Evolutionary conservation across 1,140 invertebrate species (phyloP).

Genomic region (Megathymus violae): DNA sequence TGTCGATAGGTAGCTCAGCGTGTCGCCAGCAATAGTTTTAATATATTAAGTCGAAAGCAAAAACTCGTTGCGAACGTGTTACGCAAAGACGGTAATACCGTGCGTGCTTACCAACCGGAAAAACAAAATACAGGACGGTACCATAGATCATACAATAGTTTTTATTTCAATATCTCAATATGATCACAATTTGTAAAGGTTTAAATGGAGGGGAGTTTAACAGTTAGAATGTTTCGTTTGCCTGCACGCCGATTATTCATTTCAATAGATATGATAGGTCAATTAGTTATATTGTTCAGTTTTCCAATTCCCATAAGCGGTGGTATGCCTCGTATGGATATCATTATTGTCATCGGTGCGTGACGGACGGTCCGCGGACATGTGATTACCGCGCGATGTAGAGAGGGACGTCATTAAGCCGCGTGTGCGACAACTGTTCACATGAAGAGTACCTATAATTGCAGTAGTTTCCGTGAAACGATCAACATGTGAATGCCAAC

Average conservation of each 20-base stretch:
- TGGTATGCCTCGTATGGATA: conserved; percentile 32
- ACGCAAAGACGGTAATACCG: too few species aligned
- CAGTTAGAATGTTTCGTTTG: too few species aligned
- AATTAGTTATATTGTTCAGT: conserved; percentile 36
- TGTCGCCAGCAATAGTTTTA: too few species aligned
- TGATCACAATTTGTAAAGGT: too few species aligned
- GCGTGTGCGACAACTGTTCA: conserved; percentile 61
- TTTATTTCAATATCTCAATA: too few species aligned
- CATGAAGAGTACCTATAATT: conserved; percentile 58
- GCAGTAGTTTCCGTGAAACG: conserved; percentile 60
- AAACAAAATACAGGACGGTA: too few species aligned
- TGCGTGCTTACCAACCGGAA: too few species aligned
- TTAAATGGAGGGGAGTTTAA: too few species aligned
- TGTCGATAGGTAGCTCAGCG: too few species aligned
- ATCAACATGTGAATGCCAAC: conserved; percentile 52
- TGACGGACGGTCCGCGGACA: conserved; percentile 58
- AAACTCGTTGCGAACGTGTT: too few species aligned
- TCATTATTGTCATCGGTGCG: conserved; percentile 67
- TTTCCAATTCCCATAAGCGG: conserved; percentile 59
- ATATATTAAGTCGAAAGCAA: too few species aligned
- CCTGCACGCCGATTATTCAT: neutral
- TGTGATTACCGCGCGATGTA: conserved; percentile 54
- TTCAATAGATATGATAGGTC: conserved; percentile 20
- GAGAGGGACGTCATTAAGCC: conserved; percentile 48
- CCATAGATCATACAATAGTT: too few species aligned